phyloP scores from a whole-genome alignment of 2,888 invertebrate species.

The Acanthosepion lycidas region DNA sequence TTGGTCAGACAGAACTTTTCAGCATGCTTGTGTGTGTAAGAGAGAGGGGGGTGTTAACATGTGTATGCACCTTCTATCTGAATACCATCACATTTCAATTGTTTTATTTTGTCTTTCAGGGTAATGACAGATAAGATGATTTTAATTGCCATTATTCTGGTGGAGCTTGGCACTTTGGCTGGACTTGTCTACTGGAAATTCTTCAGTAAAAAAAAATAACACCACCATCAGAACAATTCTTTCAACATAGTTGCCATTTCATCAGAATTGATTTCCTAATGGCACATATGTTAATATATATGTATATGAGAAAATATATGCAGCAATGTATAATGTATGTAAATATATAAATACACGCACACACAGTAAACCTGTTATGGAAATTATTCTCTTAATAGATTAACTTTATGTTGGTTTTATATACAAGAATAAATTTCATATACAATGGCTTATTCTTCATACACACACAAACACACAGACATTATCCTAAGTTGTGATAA shows the following conservation, averaged over 20 bases:
- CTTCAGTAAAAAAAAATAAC: constrained; percentile 55
- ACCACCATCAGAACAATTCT: not conserved
- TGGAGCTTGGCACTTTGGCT: constrained; percentile 82
- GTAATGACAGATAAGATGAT: constrained; percentile 85
- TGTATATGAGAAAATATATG: constrained; percentile 15
- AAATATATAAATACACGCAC: not conserved
- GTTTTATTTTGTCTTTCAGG: constrained; percentile 70
- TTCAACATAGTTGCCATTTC: not conserved
- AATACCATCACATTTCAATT: too few species aligned
- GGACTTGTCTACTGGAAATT: constrained; percentile 81
- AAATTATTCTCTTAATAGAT: not conserved
- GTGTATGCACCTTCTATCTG: too few species aligned
- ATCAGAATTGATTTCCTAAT: not conserved
- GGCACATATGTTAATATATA: not conserved
- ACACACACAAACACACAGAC: not conserved
- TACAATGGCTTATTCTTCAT: not conserved
- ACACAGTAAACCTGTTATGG: not conserved
- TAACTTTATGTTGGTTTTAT: not conserved
- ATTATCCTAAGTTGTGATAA: not conserved
- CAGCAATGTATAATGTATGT: not conserved
- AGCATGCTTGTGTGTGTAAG: too few species aligned
- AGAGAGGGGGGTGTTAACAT: too few species aligned
- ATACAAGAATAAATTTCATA: not conserved
- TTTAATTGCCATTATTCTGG: constrained; percentile 82
- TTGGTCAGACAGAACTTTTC: too few species aligned